Percentiles rank a stretch among this genome's conserved stretches.
phyloP scores from a whole-genome alignment of 2,113 vertebrate genomes.

The Triplophysa dalaica region DNA sequence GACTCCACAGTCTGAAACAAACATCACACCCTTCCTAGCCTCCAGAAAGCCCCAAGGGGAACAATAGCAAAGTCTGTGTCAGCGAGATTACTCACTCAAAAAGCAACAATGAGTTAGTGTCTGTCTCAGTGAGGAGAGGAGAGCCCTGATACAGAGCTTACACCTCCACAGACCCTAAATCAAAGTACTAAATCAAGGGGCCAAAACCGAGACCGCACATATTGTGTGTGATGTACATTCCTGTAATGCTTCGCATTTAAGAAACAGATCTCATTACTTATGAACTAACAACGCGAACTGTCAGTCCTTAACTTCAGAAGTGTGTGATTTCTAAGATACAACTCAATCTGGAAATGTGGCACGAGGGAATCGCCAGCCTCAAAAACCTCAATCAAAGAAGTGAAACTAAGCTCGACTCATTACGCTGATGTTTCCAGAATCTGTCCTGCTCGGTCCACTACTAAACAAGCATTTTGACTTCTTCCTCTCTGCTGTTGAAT shows the following conservation, averaged over 20 bases:
- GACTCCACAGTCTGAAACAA: constrained; percentile 17
- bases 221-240: no score
- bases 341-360: neutral
- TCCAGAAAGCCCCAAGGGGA: constrained; percentile 23
- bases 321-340: neutral
- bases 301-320: no score
- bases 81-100: constrained; percentile 43
- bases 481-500: no score
- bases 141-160: constrained; percentile 21
- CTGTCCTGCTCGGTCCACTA: neutral
- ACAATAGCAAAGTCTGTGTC: constrained; percentile 49
- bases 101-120: constrained; percentile 37
- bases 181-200: neutral
- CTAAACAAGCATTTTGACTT: no score
- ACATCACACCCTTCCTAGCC: constrained; percentile 3
- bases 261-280: no score
- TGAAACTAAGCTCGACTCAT: constrained; percentile 6
- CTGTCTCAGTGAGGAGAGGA: constrained; percentile 14
- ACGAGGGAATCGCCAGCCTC: neutral
- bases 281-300: no score
- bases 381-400: constrained; percentile 17
- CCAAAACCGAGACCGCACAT: neutral
- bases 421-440: neutral
- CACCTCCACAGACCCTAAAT: constrained; percentile 16
- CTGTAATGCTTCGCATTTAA: neutral